phyloP scores from a whole-genome alignment of 2,797 vertebrate species.

The Leptoclinus maculatus region DNA sequence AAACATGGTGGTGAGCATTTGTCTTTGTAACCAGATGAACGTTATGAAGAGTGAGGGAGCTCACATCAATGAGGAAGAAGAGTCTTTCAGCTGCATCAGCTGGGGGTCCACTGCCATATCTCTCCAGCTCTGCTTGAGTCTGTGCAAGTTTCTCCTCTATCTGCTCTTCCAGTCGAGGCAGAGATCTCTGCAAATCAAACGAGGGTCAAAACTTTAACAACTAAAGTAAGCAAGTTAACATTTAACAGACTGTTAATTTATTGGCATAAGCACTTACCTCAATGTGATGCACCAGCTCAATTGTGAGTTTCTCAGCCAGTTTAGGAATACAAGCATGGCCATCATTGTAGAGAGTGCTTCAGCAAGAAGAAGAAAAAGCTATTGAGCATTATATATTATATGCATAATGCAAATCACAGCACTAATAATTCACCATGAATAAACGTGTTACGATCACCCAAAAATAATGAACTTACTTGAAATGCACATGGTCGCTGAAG shows the following conservation, averaged over 20 bases:
- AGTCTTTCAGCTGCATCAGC: constrained; percentile 62
- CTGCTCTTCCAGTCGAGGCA: constrained; percentile 83
- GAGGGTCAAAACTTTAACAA: not conserved
- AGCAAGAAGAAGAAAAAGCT: constrained; percentile 10
- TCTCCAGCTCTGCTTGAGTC: constrained; percentile 81
- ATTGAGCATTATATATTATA: not conserved
- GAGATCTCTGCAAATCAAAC: constrained; percentile 66
- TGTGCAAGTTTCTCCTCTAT: constrained; percentile 83
- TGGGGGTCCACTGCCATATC: constrained; percentile 78
- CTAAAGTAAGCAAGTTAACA: not conserved
- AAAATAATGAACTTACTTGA: constrained; percentile 56
- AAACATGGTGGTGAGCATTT: not conserved
- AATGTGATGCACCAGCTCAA: constrained; percentile 90
- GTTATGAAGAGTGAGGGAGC: not conserved
- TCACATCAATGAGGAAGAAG: constrained; percentile 79
- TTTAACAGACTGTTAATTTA: too few relatives aligned
- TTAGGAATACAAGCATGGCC: constrained; percentile 85
- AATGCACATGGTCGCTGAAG: constrained; percentile 80
- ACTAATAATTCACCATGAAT: not conserved
- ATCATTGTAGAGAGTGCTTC: constrained; percentile 82
- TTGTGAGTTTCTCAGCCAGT: constrained; percentile 89
- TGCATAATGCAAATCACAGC: not conserved
- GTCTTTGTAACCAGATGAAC: not conserved
- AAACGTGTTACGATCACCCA: not conserved
- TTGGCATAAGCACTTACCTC: constrained; percentile 73